Percentiles rank a stretch among this genome's conserved stretches.
Evolutionary conservation across 1,140 invertebrate species (phyloP).

Genomic region (Bombus ignitus): DNA sequence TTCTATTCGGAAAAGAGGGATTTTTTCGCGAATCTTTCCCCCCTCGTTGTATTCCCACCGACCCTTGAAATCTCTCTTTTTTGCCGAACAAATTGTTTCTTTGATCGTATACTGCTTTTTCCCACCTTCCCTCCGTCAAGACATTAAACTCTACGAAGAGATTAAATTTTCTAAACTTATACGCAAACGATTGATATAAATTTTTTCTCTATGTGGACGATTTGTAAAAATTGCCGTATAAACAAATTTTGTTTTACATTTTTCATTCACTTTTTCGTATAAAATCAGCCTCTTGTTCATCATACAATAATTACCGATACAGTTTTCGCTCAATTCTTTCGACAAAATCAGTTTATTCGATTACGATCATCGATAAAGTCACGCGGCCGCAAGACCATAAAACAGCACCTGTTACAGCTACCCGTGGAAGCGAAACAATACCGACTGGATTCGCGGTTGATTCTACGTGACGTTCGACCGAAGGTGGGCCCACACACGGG

Average conservation of each 20-base stretch:
- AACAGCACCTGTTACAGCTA: background rate
- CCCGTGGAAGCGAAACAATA: background rate
- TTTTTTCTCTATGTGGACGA: too few species aligned
- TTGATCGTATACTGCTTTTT: background rate
- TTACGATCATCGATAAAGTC: background rate
- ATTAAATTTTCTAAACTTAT: background rate
- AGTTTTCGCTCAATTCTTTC: background rate
- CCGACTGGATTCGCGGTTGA: background rate
- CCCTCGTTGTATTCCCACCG: background rate
- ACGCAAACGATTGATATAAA: too few species aligned
- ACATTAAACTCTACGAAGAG: background rate
- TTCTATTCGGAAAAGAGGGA: constrained; percentile 9
- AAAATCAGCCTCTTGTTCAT: too few species aligned
- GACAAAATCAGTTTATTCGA: background rate
- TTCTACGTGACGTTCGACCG: background rate
- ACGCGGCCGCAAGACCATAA: background rate
- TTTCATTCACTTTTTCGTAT: too few species aligned
- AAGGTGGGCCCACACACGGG: background rate
- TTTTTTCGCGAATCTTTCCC: background rate
- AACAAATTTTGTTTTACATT: too few species aligned
- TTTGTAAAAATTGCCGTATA: too few species aligned
- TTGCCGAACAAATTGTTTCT: constrained; percentile 39
- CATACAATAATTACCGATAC: too few species aligned
- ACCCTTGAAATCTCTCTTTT: constrained; percentile 34
- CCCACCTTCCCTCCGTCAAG: too few species aligned